phyloP scores from a whole-genome alignment of 1,140 invertebrate genomes.

The Drosophila sp. region DNA sequence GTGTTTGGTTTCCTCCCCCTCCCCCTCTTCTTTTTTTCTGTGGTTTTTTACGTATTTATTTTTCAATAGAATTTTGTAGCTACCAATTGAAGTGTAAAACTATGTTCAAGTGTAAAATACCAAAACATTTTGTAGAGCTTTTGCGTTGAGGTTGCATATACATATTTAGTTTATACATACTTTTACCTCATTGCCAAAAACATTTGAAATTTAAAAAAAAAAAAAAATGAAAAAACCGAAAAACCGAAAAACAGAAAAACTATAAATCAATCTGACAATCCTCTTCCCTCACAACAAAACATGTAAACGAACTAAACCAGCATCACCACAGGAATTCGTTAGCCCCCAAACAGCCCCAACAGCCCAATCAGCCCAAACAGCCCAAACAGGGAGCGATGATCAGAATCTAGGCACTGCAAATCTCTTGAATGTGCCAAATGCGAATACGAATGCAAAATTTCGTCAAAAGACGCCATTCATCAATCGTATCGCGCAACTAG shows the following conservation, averaged over 20 bases:
- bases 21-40: background rate
- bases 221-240: constrained; percentile 1
- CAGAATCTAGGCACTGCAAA: constrained; percentile 37
- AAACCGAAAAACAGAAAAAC: constrained; percentile 15
- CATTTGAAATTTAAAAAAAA: background rate
- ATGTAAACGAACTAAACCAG: constrained; percentile 34
- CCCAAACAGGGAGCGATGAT: constrained; percentile 48
- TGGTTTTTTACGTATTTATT: constrained; percentile 21
- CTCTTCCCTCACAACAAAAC: constrained; percentile 36
- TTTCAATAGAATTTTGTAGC: constrained; percentile 20
- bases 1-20: background rate
- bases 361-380: constrained; percentile 42
- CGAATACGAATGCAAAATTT: constrained; percentile 68
- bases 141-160: constrained; percentile 1
- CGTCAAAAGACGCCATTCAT: constrained; percentile 82
- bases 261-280: constrained; percentile 57
- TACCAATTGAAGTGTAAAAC: constrained; percentile 15
- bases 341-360: constrained; percentile 44
- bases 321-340: constrained; percentile 72
- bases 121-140: constrained; percentile 1
- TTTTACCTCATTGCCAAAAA: constrained; percentile 1
- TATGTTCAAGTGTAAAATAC: constrained; percentile 10
- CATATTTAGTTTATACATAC: constrained; percentile 4
- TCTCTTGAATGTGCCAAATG: constrained; percentile 61
- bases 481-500: constrained; percentile 82